Percentiles rank a stretch among this genome's conserved stretches.
These are phyloP conservation scores for Tragopan temminckii DNA, from an alignment of 2,797 vertebrate genomes.

Conservation along the genomic window DNA sequence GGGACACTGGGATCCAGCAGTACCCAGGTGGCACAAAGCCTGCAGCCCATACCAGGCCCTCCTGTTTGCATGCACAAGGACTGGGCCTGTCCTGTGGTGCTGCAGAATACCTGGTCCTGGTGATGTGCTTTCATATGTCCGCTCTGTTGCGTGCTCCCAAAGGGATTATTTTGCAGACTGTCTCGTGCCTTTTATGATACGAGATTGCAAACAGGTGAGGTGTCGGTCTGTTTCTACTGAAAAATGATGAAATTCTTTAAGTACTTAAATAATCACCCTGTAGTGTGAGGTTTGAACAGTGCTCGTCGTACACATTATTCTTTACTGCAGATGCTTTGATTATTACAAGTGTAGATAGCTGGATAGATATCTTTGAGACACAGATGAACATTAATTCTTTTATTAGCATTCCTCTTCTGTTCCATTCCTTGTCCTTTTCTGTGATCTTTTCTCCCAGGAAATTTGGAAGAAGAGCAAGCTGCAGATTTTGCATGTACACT, in stretches of 20 bases:
- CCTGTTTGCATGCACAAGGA: fast-evolving
- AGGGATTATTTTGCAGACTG: slow-evolving; percentile 26
- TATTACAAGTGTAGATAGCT: neutral
- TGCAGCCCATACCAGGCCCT: neutral
- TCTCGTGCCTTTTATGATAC: neutral
- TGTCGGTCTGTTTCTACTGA: neutral
- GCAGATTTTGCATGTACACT: neutral
- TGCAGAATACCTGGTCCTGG: neutral
- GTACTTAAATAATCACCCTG: neutral
- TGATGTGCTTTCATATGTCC: neutral
- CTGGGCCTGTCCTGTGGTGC: neutral
- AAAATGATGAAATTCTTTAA: neutral
- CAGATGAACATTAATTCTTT: neutral
- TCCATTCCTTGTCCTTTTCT: neutral
- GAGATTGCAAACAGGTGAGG: neutral
- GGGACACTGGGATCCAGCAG: neutral
- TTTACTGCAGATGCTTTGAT: neutral
- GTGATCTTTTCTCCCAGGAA: slow-evolving; percentile 24
- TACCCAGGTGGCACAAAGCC: neutral
- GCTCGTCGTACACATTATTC: neutral
- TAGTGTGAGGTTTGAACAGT: neutral
- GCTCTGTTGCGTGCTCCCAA: neutral
- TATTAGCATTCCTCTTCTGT: neutral
- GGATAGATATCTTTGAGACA: neutral
- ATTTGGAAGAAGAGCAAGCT: neutral